phyloP scores from a whole-genome alignment of 2,113 vertebrate species.

The Crypturellus undulatus region DNA sequence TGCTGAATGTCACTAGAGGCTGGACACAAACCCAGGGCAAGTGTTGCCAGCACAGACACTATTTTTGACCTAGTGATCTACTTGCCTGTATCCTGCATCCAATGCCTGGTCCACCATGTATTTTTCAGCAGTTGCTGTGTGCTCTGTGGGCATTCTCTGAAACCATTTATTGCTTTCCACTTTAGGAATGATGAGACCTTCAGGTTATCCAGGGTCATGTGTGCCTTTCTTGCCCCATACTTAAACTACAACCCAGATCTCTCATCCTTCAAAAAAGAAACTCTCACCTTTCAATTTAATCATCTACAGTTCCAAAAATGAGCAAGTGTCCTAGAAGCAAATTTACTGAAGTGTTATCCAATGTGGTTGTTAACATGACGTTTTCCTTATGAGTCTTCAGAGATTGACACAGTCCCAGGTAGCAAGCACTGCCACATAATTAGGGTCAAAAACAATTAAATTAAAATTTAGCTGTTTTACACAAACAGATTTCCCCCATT shows the following conservation, averaged over 20 bases:
- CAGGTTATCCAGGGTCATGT: background rate
- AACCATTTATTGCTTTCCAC: background rate
- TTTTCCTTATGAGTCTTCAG: background rate
- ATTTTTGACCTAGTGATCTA: background rate
- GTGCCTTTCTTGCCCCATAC: background rate
- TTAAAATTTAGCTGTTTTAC: background rate
- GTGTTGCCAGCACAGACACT: background rate
- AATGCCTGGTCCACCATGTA: background rate
- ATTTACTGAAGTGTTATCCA: background rate
- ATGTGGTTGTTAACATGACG: background rate
- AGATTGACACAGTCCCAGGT: background rate
- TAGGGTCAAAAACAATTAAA: background rate
- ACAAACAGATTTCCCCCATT: background rate
- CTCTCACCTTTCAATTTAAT: background rate
- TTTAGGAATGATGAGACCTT: background rate
- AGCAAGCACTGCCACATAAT: fast-evolving
- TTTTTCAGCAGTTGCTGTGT: background rate
- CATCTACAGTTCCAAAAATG: background rate
- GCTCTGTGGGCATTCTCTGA: background rate
- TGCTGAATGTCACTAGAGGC: background rate
- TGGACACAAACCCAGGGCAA: background rate
- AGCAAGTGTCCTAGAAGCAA: background rate
- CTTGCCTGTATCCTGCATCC: background rate
- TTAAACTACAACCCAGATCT: background rate
- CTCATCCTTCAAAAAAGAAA: background rate